These are phyloP conservation scores for Sterrhoptilus dennistouni DNA, from an alignment of 2,113 vertebrate species.

Conservation along the genomic window DNA sequence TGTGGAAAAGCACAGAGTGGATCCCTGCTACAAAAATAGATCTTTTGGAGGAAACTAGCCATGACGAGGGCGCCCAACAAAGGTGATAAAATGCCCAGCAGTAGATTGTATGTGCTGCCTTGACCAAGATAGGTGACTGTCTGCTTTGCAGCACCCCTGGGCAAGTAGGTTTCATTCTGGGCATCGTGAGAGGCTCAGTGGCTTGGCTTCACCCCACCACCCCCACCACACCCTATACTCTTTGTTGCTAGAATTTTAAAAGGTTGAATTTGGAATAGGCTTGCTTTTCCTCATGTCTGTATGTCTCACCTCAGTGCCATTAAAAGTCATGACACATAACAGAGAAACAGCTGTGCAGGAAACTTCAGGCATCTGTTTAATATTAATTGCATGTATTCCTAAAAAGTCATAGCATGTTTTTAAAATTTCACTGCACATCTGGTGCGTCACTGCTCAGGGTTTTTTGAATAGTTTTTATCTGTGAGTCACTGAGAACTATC, in stretches of 20 bases:
- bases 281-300: slow-evolving; percentile 49
- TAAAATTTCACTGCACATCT: slow-evolving; percentile 56
- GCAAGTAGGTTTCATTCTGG: background rate
- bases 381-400: slow-evolving; percentile 68
- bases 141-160: background rate
- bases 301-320: slow-evolving; percentile 40
- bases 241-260: slow-evolving; percentile 32
- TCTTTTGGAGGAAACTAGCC: background rate
- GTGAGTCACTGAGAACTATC: slow-evolving; percentile 28
- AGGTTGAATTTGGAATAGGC: slow-evolving; percentile 16
- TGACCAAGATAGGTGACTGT: background rate
- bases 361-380: slow-evolving; percentile 61
- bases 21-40: background rate
- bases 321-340: slow-evolving; percentile 52
- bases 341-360: slow-evolving; percentile 60
- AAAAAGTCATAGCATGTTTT: slow-evolving; percentile 61
- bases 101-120: background rate
- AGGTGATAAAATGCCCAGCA: background rate
- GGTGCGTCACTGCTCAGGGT: slow-evolving; percentile 14
- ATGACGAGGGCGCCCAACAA: background rate
- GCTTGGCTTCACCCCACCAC: background rate
- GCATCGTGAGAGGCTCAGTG: background rate
- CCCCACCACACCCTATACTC: too few species aligned
- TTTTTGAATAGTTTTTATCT: slow-evolving; percentile 30
- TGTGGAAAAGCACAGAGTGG: background rate